Percentiles rank a stretch among this genome's conserved stretches.
Evolutionary conservation across 2,797 vertebrate species (phyloP).

Genomic region (Arrhamphus sclerolepis): DNA sequence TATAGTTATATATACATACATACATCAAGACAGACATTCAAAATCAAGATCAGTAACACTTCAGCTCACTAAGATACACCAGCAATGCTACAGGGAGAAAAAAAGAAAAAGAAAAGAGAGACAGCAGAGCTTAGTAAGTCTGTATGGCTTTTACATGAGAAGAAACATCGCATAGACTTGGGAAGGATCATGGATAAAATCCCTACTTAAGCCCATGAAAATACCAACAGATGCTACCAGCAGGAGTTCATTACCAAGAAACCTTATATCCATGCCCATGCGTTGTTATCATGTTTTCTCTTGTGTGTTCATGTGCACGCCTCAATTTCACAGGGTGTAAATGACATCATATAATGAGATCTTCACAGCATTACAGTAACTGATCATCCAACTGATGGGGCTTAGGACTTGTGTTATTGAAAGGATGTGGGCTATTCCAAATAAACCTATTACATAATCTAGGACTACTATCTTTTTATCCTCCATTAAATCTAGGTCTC

Average conservation of each 20-base stretch:
- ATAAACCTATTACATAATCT: slow-evolving; percentile 65
- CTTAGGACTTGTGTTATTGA: slow-evolving; percentile 24
- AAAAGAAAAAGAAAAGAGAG: not conserved
- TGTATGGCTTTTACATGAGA: slow-evolving; percentile 12
- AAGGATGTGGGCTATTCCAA: slow-evolving; percentile 35
- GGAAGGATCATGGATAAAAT: slow-evolving; percentile 31
- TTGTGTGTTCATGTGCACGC: slow-evolving; percentile 16
- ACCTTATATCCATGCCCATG: slow-evolving; percentile 13
- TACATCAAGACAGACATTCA: slow-evolving; percentile 40
- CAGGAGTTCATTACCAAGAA: slow-evolving; percentile 32
- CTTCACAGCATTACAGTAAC: slow-evolving; percentile 43
- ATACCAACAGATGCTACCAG: slow-evolving; percentile 35
- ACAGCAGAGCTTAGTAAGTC: not conserved
- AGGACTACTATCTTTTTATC: slow-evolving; percentile 60
- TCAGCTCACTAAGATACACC: not conserved
- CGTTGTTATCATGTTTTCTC: slow-evolving; percentile 4
- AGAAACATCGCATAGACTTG: slow-evolving; percentile 10
- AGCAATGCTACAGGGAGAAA: not conserved
- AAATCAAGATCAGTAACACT: slow-evolving; percentile 12
- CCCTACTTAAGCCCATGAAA: slow-evolving; percentile 22
- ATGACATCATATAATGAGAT: slow-evolving; percentile 25
- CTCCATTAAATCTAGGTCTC: slow-evolving; percentile 52
- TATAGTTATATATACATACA: no score
- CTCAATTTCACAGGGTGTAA: slow-evolving; percentile 28
- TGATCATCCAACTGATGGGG: slow-evolving; percentile 36